phyloP scores from a whole-genome alignment of 2,888 invertebrate genomes.

The Auanema freiburgensis region DNA sequence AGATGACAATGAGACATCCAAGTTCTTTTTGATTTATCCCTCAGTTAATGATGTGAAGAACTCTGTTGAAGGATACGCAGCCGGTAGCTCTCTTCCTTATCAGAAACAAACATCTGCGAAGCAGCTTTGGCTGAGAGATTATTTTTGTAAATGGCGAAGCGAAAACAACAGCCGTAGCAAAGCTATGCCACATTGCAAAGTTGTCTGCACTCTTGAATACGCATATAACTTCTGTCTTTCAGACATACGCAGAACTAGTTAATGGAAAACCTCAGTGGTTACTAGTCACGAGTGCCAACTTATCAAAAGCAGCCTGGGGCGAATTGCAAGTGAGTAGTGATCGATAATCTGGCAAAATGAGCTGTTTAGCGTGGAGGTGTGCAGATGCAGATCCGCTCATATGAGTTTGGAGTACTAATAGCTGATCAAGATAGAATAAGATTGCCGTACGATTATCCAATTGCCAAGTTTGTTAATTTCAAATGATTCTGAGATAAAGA shows the following conservation, averaged over 20 bases:
- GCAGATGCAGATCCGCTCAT: conserved; percentile 37
- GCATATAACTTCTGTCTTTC: conserved; percentile 69
- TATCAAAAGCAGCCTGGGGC: conserved; percentile 98
- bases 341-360: conserved; percentile 2
- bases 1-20: neutral
- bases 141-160: conserved; percentile 75
- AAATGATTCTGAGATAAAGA: neutral
- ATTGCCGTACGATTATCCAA: conserved; percentile 56
- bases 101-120: conserved; percentile 77
- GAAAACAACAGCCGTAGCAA: conserved; percentile 74
- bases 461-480: conserved; percentile 33
- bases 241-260: conserved; percentile 32
- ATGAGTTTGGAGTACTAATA: conserved; percentile 57
- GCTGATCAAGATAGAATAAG: conserved; percentile 29
- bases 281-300: conserved; percentile 78
- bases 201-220: conserved; percentile 71
- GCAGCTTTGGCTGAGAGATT: conserved; percentile 69
- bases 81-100: conserved; percentile 88
- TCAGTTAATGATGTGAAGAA: conserved; percentile 80
- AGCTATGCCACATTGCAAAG: conserved; percentile 94
- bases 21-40: conserved; percentile 73
- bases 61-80: conserved; percentile 82
- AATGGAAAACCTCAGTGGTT: conserved; percentile 44
- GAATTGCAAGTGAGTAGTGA: conserved; percentile 69
- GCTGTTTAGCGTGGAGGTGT: neutral